These are phyloP conservation scores for Coptotermes formosanus DNA, from an alignment of 1,140 invertebrate genomes.

Conservation along the genomic window DNA sequence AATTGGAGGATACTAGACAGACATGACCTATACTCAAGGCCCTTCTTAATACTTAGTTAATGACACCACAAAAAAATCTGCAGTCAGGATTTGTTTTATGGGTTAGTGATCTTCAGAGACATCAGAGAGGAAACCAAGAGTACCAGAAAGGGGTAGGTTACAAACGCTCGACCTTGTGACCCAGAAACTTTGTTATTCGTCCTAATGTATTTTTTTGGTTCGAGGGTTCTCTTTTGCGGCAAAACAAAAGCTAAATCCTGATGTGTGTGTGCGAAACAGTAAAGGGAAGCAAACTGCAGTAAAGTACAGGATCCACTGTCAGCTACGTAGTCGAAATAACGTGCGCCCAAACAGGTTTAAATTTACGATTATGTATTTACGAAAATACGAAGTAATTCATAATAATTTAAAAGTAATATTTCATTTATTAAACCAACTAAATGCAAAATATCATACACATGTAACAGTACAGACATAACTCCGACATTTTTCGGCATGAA, in stretches of 20 bases:
- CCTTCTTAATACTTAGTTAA: neutral
- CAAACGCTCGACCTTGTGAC: neutral
- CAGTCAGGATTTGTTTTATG: neutral
- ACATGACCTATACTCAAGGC: neutral
- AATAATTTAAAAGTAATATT: too few species aligned
- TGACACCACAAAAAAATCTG: neutral
- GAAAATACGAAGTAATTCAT: too few species aligned
- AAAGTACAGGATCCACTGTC: too few species aligned
- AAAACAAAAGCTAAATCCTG: neutral
- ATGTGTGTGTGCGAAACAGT: neutral
- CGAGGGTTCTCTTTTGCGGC: too few species aligned
- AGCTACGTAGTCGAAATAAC: too few species aligned
- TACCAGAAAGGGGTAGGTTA: neutral
- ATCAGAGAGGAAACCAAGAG: neutral
- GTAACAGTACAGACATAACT: too few species aligned
- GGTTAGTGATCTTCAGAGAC: neutral
- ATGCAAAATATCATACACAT: too few species aligned
- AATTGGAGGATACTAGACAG: neutral
- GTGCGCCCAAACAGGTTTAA: too few species aligned
- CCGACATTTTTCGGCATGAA: too few species aligned
- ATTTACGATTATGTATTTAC: too few species aligned
- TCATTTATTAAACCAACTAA: too few species aligned
- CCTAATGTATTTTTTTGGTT: neutral
- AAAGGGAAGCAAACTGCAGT: too few species aligned
- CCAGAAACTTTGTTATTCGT: neutral